phyloP scores from a whole-genome alignment of 2,113 vertebrate species.

The Anolis sagrei region DNA sequence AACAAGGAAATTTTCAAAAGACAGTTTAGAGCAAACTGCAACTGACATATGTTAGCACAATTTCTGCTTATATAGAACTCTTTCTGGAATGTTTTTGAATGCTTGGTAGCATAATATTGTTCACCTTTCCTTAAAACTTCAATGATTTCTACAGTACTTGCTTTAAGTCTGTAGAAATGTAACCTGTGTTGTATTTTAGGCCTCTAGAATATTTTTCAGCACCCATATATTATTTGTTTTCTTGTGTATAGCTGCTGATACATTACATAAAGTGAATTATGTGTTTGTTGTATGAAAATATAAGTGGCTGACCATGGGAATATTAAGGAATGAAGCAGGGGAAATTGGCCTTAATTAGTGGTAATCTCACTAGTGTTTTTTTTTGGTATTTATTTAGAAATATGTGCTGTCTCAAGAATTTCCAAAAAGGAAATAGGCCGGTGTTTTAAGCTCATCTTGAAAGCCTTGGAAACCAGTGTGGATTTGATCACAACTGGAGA shows the following conservation, averaged over 20 bases:
- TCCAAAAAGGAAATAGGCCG: slow-evolving; percentile 98
- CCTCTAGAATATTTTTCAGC: neutral
- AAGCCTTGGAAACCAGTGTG: slow-evolving; percentile 97
- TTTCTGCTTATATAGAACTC: neutral
- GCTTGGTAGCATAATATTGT: neutral
- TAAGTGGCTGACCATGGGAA: neutral
- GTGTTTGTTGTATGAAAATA: neutral
- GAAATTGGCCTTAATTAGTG: neutral
- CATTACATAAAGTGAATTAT: slow-evolving; percentile 4
- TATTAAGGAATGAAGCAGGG: neutral
- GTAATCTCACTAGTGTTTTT: neutral
- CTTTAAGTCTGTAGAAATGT: neutral
- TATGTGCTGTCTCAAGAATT: slow-evolving; percentile 97
- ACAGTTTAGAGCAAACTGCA: too few relatives aligned
- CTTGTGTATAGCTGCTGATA: neutral
- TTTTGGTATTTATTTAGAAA: slow-evolving; percentile 81
- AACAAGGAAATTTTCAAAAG: neutral
- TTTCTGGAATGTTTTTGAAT: neutral
- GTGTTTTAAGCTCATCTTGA: slow-evolving; percentile 98
- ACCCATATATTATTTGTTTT: too few relatives aligned
- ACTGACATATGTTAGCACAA: too few relatives aligned
- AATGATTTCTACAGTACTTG: neutral
- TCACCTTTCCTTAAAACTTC: too few relatives aligned
- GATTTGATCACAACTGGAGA: slow-evolving; percentile 98
- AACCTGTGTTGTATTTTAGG: too few relatives aligned